These are phyloP conservation scores for Petrolisthes manimaculis DNA, from an alignment of 2,888 invertebrate species.

Conservation along the genomic window DNA sequence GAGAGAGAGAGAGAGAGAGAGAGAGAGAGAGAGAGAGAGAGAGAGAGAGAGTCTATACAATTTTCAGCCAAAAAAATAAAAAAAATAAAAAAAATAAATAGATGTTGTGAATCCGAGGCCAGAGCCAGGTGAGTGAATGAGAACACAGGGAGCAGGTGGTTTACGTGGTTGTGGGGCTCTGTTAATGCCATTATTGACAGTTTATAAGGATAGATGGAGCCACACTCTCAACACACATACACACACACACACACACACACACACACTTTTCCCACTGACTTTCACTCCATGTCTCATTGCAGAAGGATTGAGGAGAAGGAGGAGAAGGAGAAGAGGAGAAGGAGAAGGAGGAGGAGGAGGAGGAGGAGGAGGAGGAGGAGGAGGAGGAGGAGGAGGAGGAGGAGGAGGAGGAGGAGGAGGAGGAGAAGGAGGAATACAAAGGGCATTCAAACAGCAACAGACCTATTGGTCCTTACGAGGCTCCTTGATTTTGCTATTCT, in stretches of 20 bases:
- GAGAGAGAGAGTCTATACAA: background rate
- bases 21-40: background rate
- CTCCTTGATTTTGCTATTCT: no score
- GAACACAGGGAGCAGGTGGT: slow-evolving; percentile 48
- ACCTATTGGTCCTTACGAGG: no score
- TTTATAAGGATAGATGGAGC: slow-evolving; percentile 59
- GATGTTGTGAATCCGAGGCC: slow-evolving; percentile 24
- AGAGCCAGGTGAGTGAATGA: slow-evolving; percentile 20
- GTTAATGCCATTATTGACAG: slow-evolving; percentile 62
- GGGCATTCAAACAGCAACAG: no score
- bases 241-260: slow-evolving; percentile 9
- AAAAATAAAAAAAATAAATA: no score
- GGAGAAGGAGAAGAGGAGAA: background rate
- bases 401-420: no score
- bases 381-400: no score
- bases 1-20: background rate
- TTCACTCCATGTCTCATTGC: slow-evolving; percentile 40
- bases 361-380: no score
- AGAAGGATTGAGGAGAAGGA: background rate
- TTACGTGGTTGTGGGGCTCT: slow-evolving; percentile 50
- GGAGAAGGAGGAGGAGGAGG: no score
- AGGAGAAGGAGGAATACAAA: no score
- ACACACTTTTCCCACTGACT: slow-evolving; percentile 43
- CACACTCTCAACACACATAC: slow-evolving; percentile 50
- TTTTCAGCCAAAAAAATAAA: no score